A percentile compares a stretch with the other conserved stretches of the same genome.
Evolutionary conservation across 2,888 invertebrate species (phyloP).

Genomic region (Drosophila percnosoma): DNA sequence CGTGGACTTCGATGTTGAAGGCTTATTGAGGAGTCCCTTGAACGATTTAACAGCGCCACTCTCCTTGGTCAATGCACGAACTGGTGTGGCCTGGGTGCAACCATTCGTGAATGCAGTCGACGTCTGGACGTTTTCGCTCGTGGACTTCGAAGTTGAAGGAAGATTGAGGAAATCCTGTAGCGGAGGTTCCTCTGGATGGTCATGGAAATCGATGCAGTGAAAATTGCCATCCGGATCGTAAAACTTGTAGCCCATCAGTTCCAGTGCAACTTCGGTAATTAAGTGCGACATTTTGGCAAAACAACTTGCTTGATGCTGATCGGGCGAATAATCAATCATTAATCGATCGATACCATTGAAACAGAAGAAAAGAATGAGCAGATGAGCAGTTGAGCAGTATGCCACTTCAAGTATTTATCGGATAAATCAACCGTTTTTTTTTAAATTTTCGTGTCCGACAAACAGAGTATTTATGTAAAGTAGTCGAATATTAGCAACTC

Average conservation of each 20-base stretch:
- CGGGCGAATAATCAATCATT: no score
- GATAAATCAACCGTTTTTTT: no score
- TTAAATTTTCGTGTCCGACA: no score
- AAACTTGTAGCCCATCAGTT: conserved; percentile 83
- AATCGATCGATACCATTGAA: neutral
- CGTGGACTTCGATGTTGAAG: no score
- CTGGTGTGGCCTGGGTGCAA: neutral
- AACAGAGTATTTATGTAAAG: no score
- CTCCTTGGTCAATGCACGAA: neutral
- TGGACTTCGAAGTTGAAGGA: neutral
- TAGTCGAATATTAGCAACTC: no score
- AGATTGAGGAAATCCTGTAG: conserved; percentile 56
- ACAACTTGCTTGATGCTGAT: neutral
- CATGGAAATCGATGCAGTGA: conserved; percentile 79
- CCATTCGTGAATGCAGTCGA: neutral
- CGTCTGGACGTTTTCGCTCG: conserved; percentile 10
- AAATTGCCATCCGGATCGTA: conserved; percentile 80
- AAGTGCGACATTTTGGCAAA: conserved; percentile 77
- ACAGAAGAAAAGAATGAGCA: neutral
- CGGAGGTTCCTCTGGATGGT: conserved; percentile 1
- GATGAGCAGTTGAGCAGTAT: no score
- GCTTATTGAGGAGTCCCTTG: neutral
- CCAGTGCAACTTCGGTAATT: conserved; percentile 83
- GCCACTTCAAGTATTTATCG: no score
- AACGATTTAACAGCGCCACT: no score